These are phyloP conservation scores for Arctopsyche grandis DNA, from an alignment of 1,140 invertebrate species.

Conservation along the genomic window DNA sequence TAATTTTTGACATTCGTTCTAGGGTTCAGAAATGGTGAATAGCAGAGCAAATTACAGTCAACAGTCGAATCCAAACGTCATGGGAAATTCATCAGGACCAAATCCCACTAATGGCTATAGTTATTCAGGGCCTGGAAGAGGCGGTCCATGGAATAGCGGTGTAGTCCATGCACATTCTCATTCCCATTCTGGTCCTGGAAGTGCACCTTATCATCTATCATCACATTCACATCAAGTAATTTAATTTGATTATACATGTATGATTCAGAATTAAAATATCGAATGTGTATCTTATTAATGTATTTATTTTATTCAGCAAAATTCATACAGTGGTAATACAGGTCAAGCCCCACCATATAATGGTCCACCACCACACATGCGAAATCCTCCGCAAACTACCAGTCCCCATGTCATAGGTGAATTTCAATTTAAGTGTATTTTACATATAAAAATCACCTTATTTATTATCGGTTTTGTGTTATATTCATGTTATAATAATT, in stretches of 20 bases:
- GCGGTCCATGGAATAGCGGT: conserved; percentile 41
- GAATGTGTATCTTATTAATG: not conserved
- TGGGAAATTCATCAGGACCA: conserved; percentile 31
- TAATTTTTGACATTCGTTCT: not conserved
- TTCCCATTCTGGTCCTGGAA: conserved; percentile 63
- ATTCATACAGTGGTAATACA: conserved; percentile 62
- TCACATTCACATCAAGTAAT: conserved; percentile 58
- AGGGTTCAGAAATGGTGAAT: conserved; percentile 50
- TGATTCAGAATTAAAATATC: not conserved
- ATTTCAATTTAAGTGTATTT: not conserved
- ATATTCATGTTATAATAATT: no score
- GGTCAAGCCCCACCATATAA: conserved; percentile 63
- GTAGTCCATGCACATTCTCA: conserved; percentile 67
- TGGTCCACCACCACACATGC: conserved; percentile 58
- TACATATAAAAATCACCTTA: no score
- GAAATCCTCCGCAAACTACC: conserved; percentile 58
- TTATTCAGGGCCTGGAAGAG: conserved; percentile 48
- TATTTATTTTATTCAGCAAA: conserved; percentile 56
- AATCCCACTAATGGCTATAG: conserved; percentile 51
- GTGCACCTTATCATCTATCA: conserved; percentile 66
- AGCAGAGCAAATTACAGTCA: conserved; percentile 24
- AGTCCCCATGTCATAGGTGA: conserved; percentile 64
- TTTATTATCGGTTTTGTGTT: no score
- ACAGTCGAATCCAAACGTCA: conserved; percentile 20
- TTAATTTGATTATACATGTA: conserved; percentile 4